A percentile compares a stretch with the other conserved stretches of the same genome.
Evolutionary conservation across 2,113 vertebrate genomes (phyloP).

Genomic region (Chiloscyllium plagiosum): DNA sequence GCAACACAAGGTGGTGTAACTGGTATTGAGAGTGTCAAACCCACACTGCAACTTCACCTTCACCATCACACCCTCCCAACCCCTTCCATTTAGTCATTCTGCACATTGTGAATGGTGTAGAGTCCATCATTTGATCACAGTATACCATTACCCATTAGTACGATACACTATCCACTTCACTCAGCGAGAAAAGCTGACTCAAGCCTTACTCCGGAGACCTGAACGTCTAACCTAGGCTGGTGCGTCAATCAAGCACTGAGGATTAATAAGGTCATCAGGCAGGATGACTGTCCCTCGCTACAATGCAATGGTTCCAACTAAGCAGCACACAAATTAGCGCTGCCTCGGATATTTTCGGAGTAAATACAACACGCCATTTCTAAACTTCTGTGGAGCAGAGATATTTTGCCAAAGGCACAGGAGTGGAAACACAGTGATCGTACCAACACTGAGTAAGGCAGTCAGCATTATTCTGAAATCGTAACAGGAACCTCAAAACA

Average conservation of each 20-base stretch:
- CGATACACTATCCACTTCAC: not conserved
- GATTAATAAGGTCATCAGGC: not conserved
- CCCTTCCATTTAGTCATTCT: not conserved
- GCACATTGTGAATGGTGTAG: not conserved
- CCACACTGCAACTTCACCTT: not conserved
- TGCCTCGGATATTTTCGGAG: not conserved
- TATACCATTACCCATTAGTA: too few relatives aligned
- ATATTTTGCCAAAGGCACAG: not conserved
- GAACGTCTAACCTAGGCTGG: not conserved
- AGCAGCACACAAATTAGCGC: not conserved
- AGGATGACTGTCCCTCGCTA: not conserved
- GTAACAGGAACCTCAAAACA: not conserved
- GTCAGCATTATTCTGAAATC: not conserved
- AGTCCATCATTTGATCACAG: not conserved
- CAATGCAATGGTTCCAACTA: not conserved
- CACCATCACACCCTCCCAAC: too few relatives aligned
- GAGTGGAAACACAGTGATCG: not conserved
- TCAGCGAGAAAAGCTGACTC: not conserved
- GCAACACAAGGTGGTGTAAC: not conserved
- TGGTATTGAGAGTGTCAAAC: not conserved
- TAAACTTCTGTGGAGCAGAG: not conserved
- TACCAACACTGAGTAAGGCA: too few relatives aligned
- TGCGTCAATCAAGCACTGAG: not conserved
- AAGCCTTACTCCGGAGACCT: not conserved
- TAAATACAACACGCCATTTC: not conserved